phyloP scores from a whole-genome alignment of 2,888 invertebrate genomes.

The Hydriomena furcata region DNA sequence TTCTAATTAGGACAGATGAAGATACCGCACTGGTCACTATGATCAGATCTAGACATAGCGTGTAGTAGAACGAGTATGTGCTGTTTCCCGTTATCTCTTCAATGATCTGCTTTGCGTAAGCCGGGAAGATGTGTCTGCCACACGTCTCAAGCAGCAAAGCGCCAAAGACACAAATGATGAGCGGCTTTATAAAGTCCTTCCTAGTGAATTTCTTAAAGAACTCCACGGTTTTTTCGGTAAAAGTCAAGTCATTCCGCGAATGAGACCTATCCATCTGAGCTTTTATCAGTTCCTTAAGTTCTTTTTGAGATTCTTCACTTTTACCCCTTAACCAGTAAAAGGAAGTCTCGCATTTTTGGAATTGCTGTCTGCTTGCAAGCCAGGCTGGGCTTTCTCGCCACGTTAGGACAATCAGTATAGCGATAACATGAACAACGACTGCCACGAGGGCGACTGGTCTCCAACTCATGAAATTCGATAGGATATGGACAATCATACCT shows the following conservation, averaged over 20 bases:
- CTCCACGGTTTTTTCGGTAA: constrained; percentile 11
- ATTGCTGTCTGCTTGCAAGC: constrained; percentile 60
- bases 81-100: constrained; percentile 43
- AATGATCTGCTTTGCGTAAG: constrained; percentile 50
- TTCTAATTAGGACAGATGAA: constrained; percentile 48
- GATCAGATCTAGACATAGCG: constrained; percentile 49
- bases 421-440: constrained; percentile 36
- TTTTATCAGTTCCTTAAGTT: constrained; percentile 38
- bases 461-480: constrained; percentile 47
- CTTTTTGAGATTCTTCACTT: constrained; percentile 28
- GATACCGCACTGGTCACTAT: constrained; percentile 44
- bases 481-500: constrained; percentile 44
- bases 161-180: constrained; percentile 43
- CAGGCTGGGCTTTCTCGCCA: constrained; percentile 85
- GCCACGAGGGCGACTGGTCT: constrained; percentile 44
- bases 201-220: constrained; percentile 38
- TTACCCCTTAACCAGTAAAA: constrained; percentile 76
- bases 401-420: constrained; percentile 55
- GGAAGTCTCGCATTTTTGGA: constrained; percentile 63
- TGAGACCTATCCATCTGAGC: constrained; percentile 36
- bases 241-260: constrained; percentile 6
- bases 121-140: constrained; percentile 53
- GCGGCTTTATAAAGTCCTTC: constrained; percentile 46
- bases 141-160: constrained; percentile 47
- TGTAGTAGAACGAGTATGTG: constrained; percentile 46